A percentile compares a stretch with the other conserved stretches of the same genome.
Conservation (phyloP, 2,797 vertebrate species). For the Lerista edwardsae region DNA sequence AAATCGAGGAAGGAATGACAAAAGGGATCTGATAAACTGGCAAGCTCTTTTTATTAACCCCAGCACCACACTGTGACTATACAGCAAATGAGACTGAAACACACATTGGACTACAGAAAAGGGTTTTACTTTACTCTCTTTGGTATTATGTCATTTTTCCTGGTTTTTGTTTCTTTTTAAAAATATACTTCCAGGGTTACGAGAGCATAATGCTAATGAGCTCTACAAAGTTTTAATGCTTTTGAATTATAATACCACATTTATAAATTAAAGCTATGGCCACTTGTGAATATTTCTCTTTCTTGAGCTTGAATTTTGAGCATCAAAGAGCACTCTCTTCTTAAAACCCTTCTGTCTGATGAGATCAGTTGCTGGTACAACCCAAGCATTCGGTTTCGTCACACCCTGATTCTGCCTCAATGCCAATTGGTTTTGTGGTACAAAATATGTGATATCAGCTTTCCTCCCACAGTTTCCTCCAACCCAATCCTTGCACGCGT, state of each 20-base stretch:
- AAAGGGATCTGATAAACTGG: not conserved
- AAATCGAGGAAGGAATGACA: not conserved
- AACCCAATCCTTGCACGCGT: not conserved
- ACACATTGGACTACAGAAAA: too few species aligned
- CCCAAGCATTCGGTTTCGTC: slow-evolving; percentile 48
- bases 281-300: slow-evolving; percentile 54
- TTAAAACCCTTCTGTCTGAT: rapidly evolving
- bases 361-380: slow-evolving; percentile 9
- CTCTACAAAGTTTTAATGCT: slow-evolving; percentile 55
- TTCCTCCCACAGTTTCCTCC: slow-evolving; percentile 3
- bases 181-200: slow-evolving; percentile 25
- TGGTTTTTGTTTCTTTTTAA: slow-evolving; percentile 39
- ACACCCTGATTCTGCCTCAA: not conserved
- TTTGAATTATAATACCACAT: slow-evolving; percentile 45
- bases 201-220: slow-evolving; percentile 51
- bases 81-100: not conserved
- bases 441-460: not conserved
- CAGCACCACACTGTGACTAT: not conserved
- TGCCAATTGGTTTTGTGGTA: slow-evolving; percentile 17
- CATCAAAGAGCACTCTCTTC: not conserved
- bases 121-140: too few species aligned
- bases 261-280: slow-evolving; percentile 61
- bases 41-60: not conserved
- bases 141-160: slow-evolving; percentile 48
- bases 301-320: slow-evolving; percentile 47